Base-by-base conservation (phyloP, 1,140 invertebrate species). In the Neodiprion virginianus region DNA sequence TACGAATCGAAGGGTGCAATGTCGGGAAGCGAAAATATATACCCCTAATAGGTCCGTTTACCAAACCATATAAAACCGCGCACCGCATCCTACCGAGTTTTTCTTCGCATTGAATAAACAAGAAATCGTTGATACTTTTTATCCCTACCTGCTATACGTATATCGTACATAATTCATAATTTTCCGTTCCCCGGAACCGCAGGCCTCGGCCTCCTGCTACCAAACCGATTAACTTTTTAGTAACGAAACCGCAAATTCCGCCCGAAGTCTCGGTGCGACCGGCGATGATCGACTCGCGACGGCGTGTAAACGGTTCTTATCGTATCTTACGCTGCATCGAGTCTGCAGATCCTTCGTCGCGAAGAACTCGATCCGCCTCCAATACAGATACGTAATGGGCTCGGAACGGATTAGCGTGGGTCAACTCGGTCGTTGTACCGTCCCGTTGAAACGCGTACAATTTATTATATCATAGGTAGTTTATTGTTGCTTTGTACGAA, bases 71-170 rank as follows among this genome's bases (percentile, higher is more conserved):
- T 21, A 47, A 23, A 65, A 69, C 67, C 40, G 67, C 67, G 67
- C 28, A 69, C 67, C 67, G 40, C 67, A 69, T 47, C 21, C 67
- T 69, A 5, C 5, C 14, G 10, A 11, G 11, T 69, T 69, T 69
- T 69, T 47, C 40, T 69, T 69, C 67, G 4, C 61, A 11, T 69
- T 69, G 40, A 47, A 69, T 69, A 69, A 69, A 69, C 67, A 69
- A 69, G 67, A 69, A 69, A 69, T 21, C 14, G 21, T 69, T 47
- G 67, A 61, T 14, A 61, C 53, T 40, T 61, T 61, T 61, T 61
- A 5, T 61, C 53, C n/a, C 5, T 61, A 40, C 5, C 2, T 40
- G 5, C 28, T 40, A 40, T 40, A 40, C 5, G 28, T 40, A 61
- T 5, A 17, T 0, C 28, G 28, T 40, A 40, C 28, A 17, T 61